Conservation (phyloP, 2,113 vertebrate genomes). For the Cyprinodon variegatus region DNA sequence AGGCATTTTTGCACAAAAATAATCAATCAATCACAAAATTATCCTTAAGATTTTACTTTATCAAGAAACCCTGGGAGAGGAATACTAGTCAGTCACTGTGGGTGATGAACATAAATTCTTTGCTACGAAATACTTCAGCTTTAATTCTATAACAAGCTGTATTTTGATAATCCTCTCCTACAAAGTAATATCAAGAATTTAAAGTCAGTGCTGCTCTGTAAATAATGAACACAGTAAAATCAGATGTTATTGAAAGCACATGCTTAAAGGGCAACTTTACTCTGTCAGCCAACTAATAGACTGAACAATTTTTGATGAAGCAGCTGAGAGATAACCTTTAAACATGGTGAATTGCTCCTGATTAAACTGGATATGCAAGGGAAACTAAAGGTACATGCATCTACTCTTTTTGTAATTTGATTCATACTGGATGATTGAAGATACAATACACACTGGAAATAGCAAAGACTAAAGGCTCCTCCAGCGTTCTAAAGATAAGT, state of each 20-base stretch:
- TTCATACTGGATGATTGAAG: slow-evolving; percentile 28
- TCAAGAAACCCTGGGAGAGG: slow-evolving; percentile 52
- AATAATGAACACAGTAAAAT: slow-evolving; percentile 60
- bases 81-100: slow-evolving; percentile 15
- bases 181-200: slow-evolving; percentile 26
- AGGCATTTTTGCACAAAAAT: no score
- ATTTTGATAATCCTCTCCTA: slow-evolving; percentile 48
- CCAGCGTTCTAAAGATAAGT: slow-evolving; percentile 49
- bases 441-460: slow-evolving; percentile 39
- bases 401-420: slow-evolving; percentile 45
- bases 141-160: slow-evolving; percentile 31
- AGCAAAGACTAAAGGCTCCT: slow-evolving; percentile 9
- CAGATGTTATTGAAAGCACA: slow-evolving; percentile 55
- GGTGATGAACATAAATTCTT: neutral
- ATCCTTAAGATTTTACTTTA: slow-evolving; percentile 8
- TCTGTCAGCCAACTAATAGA: slow-evolving; percentile 56
- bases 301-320: slow-evolving; percentile 57
- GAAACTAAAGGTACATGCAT: slow-evolving; percentile 34
- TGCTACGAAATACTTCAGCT: slow-evolving; percentile 20
- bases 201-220: slow-evolving; percentile 45
- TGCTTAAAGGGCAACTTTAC: slow-evolving; percentile 69
- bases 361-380: slow-evolving; percentile 28
- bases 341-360: slow-evolving; percentile 31
- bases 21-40: no score
- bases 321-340: slow-evolving; percentile 73